Conservation (phyloP, 2,113 vertebrate genomes). For the Aviceda subcristata region DNA sequence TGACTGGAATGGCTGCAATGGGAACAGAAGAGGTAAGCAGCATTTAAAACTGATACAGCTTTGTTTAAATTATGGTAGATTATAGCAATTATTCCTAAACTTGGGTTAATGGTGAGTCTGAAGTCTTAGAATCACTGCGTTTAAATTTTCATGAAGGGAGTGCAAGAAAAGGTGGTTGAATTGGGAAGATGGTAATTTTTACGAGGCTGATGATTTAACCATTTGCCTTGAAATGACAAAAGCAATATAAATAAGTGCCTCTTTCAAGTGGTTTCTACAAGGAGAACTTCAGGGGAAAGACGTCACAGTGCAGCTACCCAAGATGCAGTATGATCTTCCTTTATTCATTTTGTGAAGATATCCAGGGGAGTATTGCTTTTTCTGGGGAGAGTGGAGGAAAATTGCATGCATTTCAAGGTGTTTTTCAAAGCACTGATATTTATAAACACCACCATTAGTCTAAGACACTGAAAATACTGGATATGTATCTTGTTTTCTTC, state of each 20-base stretch:
- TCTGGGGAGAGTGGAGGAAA: not conserved
- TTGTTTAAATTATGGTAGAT: not conserved
- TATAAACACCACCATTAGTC: not conserved
- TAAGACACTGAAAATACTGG: not conserved
- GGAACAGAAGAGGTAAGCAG: constrained; percentile 85
- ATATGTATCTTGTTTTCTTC: not conserved
- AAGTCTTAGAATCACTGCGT: not conserved
- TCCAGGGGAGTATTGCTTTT: not conserved
- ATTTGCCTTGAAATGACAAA: not conserved
- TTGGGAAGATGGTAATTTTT: not conserved
- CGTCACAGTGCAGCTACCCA: not conserved
- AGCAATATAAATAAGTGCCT: not conserved
- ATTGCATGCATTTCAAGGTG: not conserved
- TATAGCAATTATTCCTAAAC: not conserved
- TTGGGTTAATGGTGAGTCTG: not conserved
- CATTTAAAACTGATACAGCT: not conserved
- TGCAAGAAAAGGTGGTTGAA: not conserved
- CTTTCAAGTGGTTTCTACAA: not conserved
- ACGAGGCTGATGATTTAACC: not conserved
- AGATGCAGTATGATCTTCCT: not conserved
- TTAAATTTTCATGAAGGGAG: not conserved
- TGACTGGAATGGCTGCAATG: constrained; percentile 96
- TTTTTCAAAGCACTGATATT: not conserved
- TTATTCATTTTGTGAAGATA: not conserved
- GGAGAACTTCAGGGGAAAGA: not conserved